Base-by-base conservation (phyloP, 2,888 invertebrate species). In the Torymus auratus region DNA sequence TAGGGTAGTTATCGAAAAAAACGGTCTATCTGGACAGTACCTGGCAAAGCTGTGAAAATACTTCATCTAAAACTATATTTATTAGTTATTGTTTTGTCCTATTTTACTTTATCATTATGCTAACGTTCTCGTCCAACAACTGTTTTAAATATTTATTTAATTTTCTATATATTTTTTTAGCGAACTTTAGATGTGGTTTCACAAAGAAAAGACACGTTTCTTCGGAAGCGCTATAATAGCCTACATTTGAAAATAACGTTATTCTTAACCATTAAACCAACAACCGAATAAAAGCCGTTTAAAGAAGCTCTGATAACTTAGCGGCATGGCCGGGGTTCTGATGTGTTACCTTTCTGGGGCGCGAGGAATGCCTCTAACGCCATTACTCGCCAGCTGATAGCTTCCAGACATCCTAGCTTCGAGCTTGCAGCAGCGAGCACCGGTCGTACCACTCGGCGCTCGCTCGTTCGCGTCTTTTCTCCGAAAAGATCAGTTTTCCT, bases 341-440 rank as follows among this genome's bases (percentile, higher is more conserved):
- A 88, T 88, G 85, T 86, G 87, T 87, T 86, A 85, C 85, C 28
- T 86, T 86, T 84, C 85, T 83, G 81, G 86, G 83, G 84, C 84
- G 84, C 81, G 78, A 84, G 85, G 84, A 84, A 55, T 20, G 28
- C 12, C 60, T 84, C 87, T 85, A 86, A 86, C 85, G 80, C 85
- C 86, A 88, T 88, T 88, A 86, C 85, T 87, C 83, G 79, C 82
- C 78, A 82, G 84, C 84, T 85, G 88, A 87, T 87, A 86, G 87
- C 86, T 85, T 86, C 84, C 82, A 86, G 86, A 86, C 86, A 86
- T 83, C 84, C 82, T 67, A 68, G 82, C 71, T 74, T 81, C 69
- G 60, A 76, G 75, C 53, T 78, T 28, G 55, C 56, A 23, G 3
- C 60, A 58, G 64, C 41, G 14, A 28, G 28, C 28, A 28, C 3